Conservation (phyloP, 2,113 vertebrate species). For the Petroica traversi region DNA sequence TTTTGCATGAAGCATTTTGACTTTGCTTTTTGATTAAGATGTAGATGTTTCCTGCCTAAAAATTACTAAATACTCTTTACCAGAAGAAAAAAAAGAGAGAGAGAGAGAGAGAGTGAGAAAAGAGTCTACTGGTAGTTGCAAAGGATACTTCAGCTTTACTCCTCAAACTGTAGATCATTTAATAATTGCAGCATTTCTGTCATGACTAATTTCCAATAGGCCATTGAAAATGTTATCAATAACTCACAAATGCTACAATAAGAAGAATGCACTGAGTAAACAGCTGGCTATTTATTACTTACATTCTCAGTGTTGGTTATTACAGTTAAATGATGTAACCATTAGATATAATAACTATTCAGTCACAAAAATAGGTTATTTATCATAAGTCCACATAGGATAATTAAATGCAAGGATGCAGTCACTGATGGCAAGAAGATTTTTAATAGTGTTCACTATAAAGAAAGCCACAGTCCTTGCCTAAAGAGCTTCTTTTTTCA, state of each 20-base stretch:
- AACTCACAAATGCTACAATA: not conserved
- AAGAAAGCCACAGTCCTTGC: not conserved
- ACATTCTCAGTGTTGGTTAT: not conserved
- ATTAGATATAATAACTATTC: slow-evolving; percentile 5
- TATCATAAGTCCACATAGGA: not conserved
- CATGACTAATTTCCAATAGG: not conserved
- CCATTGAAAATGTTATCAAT: not conserved
- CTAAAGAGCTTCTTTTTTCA: not conserved
- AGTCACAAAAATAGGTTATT: not conserved
- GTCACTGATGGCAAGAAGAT: not conserved
- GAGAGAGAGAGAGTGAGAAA: not conserved
- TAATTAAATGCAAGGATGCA: not conserved
- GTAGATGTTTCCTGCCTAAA: not conserved
- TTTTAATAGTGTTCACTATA: not conserved
- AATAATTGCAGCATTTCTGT: not conserved
- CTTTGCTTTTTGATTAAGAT: not conserved
- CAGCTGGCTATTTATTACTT: not conserved
- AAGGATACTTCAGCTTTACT: not conserved
- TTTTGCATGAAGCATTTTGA: not conserved
- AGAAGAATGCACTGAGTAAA: not conserved
- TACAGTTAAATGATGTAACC: not conserved
- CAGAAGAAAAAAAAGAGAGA: not conserved
- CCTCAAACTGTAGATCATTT: not conserved
- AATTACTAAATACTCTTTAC: not conserved
- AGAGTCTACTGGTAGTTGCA: not conserved